These are phyloP conservation scores for Julus scanicus DNA, from an alignment of 2,888 invertebrate species.

Conservation along the genomic window DNA sequence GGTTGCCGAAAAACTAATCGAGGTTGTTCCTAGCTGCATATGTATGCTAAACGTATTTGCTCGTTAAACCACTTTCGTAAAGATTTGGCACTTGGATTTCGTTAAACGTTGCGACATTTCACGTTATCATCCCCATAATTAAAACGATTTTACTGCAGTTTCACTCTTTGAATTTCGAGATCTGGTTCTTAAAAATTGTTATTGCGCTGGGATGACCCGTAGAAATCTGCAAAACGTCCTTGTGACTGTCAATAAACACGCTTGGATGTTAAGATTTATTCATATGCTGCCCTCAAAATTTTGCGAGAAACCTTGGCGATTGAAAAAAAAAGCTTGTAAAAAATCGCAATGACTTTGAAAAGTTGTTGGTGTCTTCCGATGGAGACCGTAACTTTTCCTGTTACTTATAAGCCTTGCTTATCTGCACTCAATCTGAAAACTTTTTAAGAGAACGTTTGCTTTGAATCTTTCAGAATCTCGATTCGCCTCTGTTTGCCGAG, in stretches of 20 bases:
- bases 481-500: slow-evolving; percentile 34
- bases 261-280: not conserved
- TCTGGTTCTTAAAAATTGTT: not conserved
- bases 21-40: no score
- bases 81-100: no score
- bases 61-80: no score
- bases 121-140: no score
- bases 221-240: slow-evolving; percentile 54
- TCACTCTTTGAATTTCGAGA: not conserved
- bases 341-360: not conserved
- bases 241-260: slow-evolving; percentile 44
- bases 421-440: no score
- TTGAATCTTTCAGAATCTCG: not conserved
- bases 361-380: no score
- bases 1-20: not conserved
- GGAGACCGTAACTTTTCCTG: no score
- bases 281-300: not conserved
- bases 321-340: not conserved
- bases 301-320: not conserved
- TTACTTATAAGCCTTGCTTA: no score
- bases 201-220: not conserved
- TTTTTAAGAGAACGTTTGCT: not conserved
- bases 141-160: no score
- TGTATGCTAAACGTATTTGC: no score
- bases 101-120: no score